Base-by-base conservation (phyloP, 37 sponge, comb jelly and placozoan genomes). In the Amphimedon queenslandica region DNA sequence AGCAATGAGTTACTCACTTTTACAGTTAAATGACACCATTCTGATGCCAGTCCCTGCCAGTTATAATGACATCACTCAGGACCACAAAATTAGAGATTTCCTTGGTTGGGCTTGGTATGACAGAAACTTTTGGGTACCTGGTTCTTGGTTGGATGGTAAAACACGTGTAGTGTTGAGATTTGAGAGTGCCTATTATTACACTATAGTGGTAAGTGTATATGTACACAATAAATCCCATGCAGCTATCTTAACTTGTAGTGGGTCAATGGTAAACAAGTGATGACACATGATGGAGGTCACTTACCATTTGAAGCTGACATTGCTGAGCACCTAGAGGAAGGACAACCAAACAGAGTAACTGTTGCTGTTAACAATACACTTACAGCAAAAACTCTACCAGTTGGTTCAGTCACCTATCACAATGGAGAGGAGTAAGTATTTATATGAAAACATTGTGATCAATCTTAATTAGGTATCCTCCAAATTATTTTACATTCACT, bases 101-200 rank as follows among this genome's bases (percentile, higher is more conserved):
- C 63, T 86, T 5, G 87, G 87, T 34, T 86, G 87, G 87, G 87
- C 75, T 55, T 86, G 87, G 87, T 86, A 86, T 61, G 87, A 86
- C 13, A 36, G 81, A n/a, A 38, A 61, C 42, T 57, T 69, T 55
- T 79, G 55, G 55, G 55, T 84, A 2, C 87, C 80, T 16, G 37
- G 40, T 0, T 21, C 77, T 27, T 60, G 72, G 61, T 40, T 28
- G 16, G 71, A 57, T 29, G 65, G 37, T 36, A 70, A 74, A 28
- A 73, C 61, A 23, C 58, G 86, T 13, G 40, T 79, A 37, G 33
- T 75, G 71, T 76, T 86, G 58, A 57, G 76, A 20, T 86, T 86
- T 75, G 87, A 86, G 42, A 76, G 87, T 71, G 87, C 76, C 16
- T 80, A 86, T 41, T 86, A 86, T 70, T 74, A 86, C 58, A 61